phyloP scores from a whole-genome alignment of 2,888 invertebrate species.

The Neocrepidodera transversa region DNA sequence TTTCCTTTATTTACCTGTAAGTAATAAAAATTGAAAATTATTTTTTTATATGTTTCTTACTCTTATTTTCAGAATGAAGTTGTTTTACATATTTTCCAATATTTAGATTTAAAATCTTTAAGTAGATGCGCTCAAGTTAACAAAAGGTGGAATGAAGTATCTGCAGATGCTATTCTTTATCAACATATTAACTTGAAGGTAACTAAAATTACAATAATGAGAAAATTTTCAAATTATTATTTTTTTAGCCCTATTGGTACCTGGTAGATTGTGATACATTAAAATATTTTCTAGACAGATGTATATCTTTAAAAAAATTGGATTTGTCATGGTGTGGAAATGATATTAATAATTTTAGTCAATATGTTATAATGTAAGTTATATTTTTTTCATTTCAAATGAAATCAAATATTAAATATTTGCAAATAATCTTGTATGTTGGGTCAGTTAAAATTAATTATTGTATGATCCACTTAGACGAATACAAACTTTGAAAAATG shows the following conservation, averaged over 20 bases:
- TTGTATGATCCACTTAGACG: too few relatives aligned
- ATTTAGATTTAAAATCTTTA: slow-evolving; percentile 80
- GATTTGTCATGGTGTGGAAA: slow-evolving; percentile 93
- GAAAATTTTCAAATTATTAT: slow-evolving; percentile 1
- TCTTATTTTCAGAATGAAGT: slow-evolving; percentile 76
- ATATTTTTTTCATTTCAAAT: too few relatives aligned
- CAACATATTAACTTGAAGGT: slow-evolving; percentile 78
- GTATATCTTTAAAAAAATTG: slow-evolving; percentile 75
- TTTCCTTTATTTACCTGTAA: slow-evolving; percentile 48
- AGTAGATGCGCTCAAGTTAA: slow-evolving; percentile 80
- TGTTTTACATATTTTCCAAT: slow-evolving; percentile 78
- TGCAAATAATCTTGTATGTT: too few relatives aligned
- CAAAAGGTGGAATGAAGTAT: slow-evolving; percentile 73
- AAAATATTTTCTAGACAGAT: slow-evolving; percentile 64
- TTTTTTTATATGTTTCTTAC: neutral
- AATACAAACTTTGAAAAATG: too few relatives aligned
- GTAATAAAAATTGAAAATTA: slow-evolving; percentile 15
- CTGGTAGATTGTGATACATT: slow-evolving; percentile 70
- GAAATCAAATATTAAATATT: too few relatives aligned
- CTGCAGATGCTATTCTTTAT: slow-evolving; percentile 78
- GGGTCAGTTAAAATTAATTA: too few relatives aligned
- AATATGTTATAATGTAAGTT: slow-evolving; percentile 55
- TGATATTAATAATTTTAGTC: slow-evolving; percentile 54
- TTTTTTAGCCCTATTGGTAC: slow-evolving; percentile 74
- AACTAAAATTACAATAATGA: slow-evolving; percentile 8